Percentiles rank a stretch among this genome's conserved stretches.
Conservation (phyloP, 1,140 invertebrate genomes). For the Orius insidiosus region DNA sequence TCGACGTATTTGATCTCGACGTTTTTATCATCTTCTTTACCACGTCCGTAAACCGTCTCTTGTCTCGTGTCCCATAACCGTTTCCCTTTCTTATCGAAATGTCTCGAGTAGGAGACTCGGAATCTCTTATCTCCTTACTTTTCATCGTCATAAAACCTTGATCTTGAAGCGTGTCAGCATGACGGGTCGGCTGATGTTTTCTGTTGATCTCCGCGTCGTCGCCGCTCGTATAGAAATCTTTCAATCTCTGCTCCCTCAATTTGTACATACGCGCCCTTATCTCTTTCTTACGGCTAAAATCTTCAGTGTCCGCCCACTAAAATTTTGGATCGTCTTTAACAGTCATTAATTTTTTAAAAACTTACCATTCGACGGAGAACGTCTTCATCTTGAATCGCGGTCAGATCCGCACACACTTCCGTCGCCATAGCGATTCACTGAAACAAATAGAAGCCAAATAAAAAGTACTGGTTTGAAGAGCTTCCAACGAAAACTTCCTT, state of each 20-base stretch:
- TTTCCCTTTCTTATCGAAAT: conserved; percentile 12
- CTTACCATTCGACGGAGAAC: conserved; percentile 50
- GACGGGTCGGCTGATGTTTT: conserved; percentile 28
- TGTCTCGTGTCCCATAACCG: conserved; percentile 20
- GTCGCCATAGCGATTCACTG: conserved; percentile 23
- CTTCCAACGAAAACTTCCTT: too few relatives aligned
- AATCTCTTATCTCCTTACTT: conserved; percentile 56
- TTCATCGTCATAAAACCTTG: conserved; percentile 57
- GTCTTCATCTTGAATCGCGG: conserved; percentile 50
- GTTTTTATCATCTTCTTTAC: conserved; percentile 5
- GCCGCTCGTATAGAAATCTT: conserved; percentile 42
- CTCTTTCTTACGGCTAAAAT: conserved; percentile 67
- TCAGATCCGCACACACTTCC: conserved; percentile 34
- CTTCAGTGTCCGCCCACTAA: conserved; percentile 71
- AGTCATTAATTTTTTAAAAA: too few relatives aligned
- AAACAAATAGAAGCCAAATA: conserved; percentile 17
- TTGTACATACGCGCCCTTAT: conserved; percentile 68
- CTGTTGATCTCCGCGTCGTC: conserved; percentile 25
- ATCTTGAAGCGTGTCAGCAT: conserved; percentile 47
- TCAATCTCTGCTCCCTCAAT: conserved; percentile 54
- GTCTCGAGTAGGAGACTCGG: conserved; percentile 49
- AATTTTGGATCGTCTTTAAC: too few relatives aligned
- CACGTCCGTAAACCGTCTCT: conserved; percentile 16
- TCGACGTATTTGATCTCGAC: background rate
- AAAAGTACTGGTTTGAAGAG: too few relatives aligned